Percentiles rank a stretch among this genome's conserved stretches.
Evolutionary conservation across 2,113 vertebrate genomes (phyloP).

Genomic region (Ciconia boyciana): DNA sequence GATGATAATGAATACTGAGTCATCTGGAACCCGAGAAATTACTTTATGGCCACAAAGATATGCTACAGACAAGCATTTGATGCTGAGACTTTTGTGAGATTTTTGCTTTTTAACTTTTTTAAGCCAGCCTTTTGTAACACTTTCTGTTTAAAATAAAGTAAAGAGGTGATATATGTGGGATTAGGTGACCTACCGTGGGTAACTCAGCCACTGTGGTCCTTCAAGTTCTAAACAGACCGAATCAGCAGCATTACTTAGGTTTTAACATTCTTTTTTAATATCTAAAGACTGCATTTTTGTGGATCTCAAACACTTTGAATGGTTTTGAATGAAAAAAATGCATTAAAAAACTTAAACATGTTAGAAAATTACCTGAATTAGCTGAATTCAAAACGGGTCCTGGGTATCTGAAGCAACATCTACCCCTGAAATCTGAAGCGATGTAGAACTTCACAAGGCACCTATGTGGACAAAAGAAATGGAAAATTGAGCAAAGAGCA

Average conservation of each 20-base stretch:
- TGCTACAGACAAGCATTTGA: neutral
- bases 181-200: neutral
- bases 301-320: neutral
- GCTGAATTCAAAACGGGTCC: neutral
- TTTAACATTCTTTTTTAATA: neutral
- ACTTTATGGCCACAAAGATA: neutral
- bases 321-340: neutral
- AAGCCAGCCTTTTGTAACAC: neutral
- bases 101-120: neutral
- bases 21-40: neutral
- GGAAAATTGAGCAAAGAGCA: neutral
- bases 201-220: neutral
- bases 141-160: neutral
- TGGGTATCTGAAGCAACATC: neutral
- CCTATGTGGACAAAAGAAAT: neutral
- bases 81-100: neutral
- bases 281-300: neutral
- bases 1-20: neutral
- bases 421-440: neutral
- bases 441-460: neutral
- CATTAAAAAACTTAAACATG: neutral
- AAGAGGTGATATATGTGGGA: neutral
- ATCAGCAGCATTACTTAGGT: neutral
- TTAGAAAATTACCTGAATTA: constrained; percentile 3
- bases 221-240: neutral